These are phyloP conservation scores for Trachymyrmex cornetzi DNA, from an alignment of 1,140 invertebrate genomes.

Conservation along the genomic window DNA sequence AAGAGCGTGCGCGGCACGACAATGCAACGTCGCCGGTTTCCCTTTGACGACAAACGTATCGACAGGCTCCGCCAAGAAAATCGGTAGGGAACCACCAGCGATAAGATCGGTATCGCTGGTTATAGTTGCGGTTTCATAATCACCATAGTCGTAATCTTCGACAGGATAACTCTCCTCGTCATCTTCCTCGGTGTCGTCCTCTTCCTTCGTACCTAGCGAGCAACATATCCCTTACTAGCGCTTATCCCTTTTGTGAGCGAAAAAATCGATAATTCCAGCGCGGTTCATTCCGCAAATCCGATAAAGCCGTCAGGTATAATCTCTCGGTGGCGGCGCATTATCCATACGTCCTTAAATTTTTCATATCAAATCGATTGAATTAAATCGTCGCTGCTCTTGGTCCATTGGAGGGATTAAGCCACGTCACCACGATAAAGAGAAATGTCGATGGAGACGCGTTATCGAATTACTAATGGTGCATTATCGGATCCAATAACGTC, in stretches of 20 bases:
- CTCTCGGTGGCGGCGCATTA: constrained; percentile 3
- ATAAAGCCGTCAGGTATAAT: constrained; percentile 60
- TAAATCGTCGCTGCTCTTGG: constrained; percentile 37
- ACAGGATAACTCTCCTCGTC: constrained; percentile 85
- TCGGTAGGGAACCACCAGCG: constrained; percentile 88
- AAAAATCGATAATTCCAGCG: constrained; percentile 51
- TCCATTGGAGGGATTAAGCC: constrained; percentile 39
- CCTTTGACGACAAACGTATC: constrained; percentile 95
- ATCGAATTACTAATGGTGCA: constrained; percentile 56
- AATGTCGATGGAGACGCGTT: constrained; percentile 32
- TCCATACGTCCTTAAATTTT: constrained; percentile 51
- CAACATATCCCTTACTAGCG: background rate
- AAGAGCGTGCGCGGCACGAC: constrained; percentile 94
- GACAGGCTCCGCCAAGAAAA: constrained; percentile 94
- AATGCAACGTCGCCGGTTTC: constrained; percentile 94
- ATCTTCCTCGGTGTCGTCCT: constrained; percentile 82
- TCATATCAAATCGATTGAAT: constrained; percentile 60
- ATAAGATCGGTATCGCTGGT: constrained; percentile 85
- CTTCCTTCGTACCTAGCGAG: constrained; percentile 74
- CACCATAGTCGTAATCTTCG: constrained; percentile 82
- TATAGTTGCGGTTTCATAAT: constrained; percentile 82
- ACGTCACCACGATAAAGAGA: constrained; percentile 47
- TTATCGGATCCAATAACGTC: constrained; percentile 56
- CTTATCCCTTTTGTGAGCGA: constrained; percentile 77
- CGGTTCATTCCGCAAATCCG: constrained; percentile 25